A percentile compares a stretch with the other conserved stretches of the same genome.
These are phyloP conservation scores for Acanthornis magna DNA, from an alignment of 2,797 vertebrate species.

Conservation along the genomic window DNA sequence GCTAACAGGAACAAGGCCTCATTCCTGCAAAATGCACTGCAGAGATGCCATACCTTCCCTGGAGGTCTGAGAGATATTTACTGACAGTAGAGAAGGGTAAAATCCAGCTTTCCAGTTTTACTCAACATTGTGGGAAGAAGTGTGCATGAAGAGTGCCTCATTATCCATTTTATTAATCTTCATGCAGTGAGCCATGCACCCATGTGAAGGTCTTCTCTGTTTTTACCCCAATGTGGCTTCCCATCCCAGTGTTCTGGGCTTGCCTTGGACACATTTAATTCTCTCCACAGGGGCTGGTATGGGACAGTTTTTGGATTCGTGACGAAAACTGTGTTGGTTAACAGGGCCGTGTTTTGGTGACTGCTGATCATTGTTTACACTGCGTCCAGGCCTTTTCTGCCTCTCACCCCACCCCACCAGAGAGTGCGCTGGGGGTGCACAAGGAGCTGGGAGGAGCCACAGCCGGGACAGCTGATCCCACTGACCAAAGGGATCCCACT, in stretches of 20 bases:
- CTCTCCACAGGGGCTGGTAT: background rate
- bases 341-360: background rate
- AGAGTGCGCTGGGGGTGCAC: fast-evolving
- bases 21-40: background rate
- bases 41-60: fast-evolving
- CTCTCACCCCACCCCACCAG: fast-evolving
- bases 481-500: background rate
- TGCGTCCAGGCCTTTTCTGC: background rate
- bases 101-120: background rate
- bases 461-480: fast-evolving
- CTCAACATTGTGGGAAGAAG: background rate
- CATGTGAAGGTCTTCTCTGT: background rate
- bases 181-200: fast-evolving
- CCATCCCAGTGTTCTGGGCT: background rate
- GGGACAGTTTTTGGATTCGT: background rate
- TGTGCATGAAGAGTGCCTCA: fast-evolving
- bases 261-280: background rate
- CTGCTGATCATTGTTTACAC: background rate
- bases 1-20: background rate
- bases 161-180: background rate
- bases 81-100: background rate
- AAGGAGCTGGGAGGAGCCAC: fast-evolving
- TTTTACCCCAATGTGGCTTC: fast-evolving
- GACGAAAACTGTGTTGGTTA: background rate
- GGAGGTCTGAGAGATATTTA: background rate